Base-by-base conservation (phyloP, 2,113 vertebrate genomes). In the Psittacula cyanocephala region DNA sequence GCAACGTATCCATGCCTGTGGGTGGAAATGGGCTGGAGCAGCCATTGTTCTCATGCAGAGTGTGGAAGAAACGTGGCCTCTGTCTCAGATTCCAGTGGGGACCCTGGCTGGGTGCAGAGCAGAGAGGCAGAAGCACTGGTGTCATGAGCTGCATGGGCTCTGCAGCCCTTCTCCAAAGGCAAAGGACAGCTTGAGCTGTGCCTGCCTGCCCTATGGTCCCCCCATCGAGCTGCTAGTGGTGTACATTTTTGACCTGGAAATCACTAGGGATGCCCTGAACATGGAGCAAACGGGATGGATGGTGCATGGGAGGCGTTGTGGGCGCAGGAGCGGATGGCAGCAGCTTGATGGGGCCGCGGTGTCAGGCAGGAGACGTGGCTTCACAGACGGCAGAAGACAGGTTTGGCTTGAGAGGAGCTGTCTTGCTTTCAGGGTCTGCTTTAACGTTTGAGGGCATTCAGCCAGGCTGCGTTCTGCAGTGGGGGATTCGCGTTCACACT, bases 381-480 rank as follows among this genome's bases (percentile, higher is more conserved):
- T 71, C 83, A 33, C 80, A 79, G 62, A 87, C 12, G 78, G 78
- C 64, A 84, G 70, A 44, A 70, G 63, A 65, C 69, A 59, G 29
- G 81, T 96, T 81, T 91, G 60, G 55, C 49, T 88, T 92, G 75
- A 85, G 95, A 92, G 44, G 92, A 92, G 20, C 87, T 86, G 44
- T 94, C 82, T 92, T 72, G 53, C 94, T 94, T 96, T 89, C 78
- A 89, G 79, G 94, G 89, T 94, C 88, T 92, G 69, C 70, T 93
- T 94, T 95, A 95, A 94, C 11, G 6, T 87, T 50, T 91, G 94
- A 94, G 81, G 94, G 95, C 90, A 96, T 57, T 91, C 88, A 90
- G 94, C 95, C 96, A 97, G 94, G 72, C 82, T 94, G 80, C 46
- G 79, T 96, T 94, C 59, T 93, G 90, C 85, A 59, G 88, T 81